Base-by-base conservation (phyloP, 2,888 invertebrate genomes). In the Brachypalpus laphriformis region DNA sequence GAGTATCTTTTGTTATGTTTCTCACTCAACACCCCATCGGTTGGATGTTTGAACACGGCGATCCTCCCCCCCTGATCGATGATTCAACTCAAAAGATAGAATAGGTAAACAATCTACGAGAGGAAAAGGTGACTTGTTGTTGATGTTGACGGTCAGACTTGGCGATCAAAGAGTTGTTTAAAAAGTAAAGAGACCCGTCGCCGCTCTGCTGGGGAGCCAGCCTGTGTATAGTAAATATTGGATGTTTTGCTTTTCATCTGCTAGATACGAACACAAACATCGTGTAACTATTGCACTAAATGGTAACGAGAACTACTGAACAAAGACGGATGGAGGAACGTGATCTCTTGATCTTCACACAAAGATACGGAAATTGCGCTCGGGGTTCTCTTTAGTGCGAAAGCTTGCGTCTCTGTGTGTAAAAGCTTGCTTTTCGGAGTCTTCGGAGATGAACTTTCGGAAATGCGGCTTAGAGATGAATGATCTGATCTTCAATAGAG, bases 21-120 rank as follows among this genome's bases (percentile, higher is more conserved):
- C 71, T 82, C 82, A 82, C 71, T 77, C 82, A 77, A 66, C 65
- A 54, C 59, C 71, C 66, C 77, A 82, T 77, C 77, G 74, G 74
- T 74, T 61, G 83, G 63, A 83, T 83, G 83, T 83, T 83, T 83
- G 83, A 83, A 74, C 83, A 75, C 14, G 6, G 14, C 40, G 66
- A 66, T 25, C 20, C 18, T 7, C 37, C 7, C 14, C 8, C 9
- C 18, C 37, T 18, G 28, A 42, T 76, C 47, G 49, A 66, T 66
- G 63, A 57, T 47, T 65, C 78, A n/a, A n/a, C 59, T 65, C 65
- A 68, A 81, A 56, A 31, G 63, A 61, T 54, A 42, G 66, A 57
- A 76, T 54, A 45, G 56, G 70, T 83, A 83, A 82, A 82, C 72
- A 82, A 40, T 61, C 40, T 56, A 61, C 47, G 42, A 77, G 77